Percentiles rank a stretch among this genome's conserved stretches.
These are phyloP conservation scores for Melanotaenia maccullochi DNA, from an alignment of 2,797 vertebrate species.

Conservation along the genomic window DNA sequence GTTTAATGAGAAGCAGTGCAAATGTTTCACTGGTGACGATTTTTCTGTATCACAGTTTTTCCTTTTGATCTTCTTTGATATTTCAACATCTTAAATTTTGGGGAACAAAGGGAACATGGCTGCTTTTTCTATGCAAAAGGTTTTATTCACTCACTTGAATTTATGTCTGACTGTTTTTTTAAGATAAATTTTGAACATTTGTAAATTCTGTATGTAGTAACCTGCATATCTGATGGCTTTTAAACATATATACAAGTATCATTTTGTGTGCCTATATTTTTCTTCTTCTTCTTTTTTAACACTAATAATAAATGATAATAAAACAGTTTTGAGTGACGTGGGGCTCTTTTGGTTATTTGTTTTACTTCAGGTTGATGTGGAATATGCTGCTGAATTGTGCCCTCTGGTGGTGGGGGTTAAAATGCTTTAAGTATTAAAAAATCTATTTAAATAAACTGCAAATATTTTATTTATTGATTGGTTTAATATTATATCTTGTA, in stretches of 20 bases:
- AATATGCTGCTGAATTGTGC: conserved; percentile 55
- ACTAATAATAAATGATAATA: conserved; percentile 66
- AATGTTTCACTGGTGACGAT: background rate
- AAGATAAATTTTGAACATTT: conserved; percentile 13
- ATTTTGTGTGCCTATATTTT: conserved; percentile 56
- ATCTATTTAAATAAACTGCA: background rate
- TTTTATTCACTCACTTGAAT: conserved; percentile 1
- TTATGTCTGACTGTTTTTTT: conserved; percentile 37
- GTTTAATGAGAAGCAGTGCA: background rate
- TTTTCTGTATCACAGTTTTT: background rate
- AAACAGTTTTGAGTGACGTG: conserved; percentile 62
- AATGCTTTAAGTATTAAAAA: background rate
- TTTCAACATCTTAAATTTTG: background rate
- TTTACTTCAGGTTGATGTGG: accelerated
- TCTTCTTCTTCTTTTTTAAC: conserved; percentile 54
- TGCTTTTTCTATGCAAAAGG: conserved; percentile 1
- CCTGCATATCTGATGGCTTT: conserved; percentile 55
- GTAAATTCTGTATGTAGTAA: conserved; percentile 63
- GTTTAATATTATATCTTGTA: too few relatives aligned
- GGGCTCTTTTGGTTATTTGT: background rate
- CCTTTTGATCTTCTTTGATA: background rate
- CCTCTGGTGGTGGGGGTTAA: conserved; percentile 40
- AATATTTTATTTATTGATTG: background rate
- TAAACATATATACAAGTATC: conserved; percentile 48
- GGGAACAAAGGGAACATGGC: conserved; percentile 10